These are phyloP conservation scores for Proisotoma minuta DNA, from an alignment of 2,888 invertebrate species.

Conservation along the genomic window DNA sequence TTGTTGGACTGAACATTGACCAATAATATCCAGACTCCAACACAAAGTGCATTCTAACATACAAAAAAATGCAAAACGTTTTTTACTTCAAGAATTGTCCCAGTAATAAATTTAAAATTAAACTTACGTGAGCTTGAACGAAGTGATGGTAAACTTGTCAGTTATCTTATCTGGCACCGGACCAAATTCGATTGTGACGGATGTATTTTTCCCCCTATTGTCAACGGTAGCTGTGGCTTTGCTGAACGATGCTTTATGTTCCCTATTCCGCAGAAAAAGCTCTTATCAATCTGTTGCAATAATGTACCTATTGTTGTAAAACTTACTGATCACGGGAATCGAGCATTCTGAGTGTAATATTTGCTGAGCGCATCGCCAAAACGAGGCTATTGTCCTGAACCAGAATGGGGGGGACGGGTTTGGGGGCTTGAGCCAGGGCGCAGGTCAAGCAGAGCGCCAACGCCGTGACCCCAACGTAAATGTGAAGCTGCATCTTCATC, in stretches of 20 bases:
- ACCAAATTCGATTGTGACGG: not conserved
- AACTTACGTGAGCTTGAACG: conserved; percentile 2
- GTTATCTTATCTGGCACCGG: not conserved
- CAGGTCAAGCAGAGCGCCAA: not conserved
- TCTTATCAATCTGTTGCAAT: not conserved
- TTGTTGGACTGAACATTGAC: conserved; percentile 18
- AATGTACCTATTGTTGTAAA: too few species aligned
- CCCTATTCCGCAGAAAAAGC: not conserved
- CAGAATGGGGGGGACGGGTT: not conserved
- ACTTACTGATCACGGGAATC: conserved; percentile 1
- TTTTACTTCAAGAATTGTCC: not conserved
- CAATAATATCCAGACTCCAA: conserved; percentile 29
- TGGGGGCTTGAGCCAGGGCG: not conserved
- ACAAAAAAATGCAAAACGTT: not conserved
- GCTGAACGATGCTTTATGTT: not conserved
- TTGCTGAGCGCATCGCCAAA: not conserved
- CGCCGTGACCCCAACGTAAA: not conserved
- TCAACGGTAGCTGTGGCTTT: not conserved
- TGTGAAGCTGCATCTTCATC: not conserved
- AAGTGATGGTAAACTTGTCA: not conserved
- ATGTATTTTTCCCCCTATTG: not conserved
- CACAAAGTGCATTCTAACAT: conserved; percentile 3
- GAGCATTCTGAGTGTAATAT: not conserved
- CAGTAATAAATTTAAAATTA: not conserved
- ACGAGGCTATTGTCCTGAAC: not conserved